Evolutionary conservation across 2,113 vertebrate genomes (phyloP), one percentile per base, ranked within the genome.

Genomic region (Alethe castanea): DNA sequence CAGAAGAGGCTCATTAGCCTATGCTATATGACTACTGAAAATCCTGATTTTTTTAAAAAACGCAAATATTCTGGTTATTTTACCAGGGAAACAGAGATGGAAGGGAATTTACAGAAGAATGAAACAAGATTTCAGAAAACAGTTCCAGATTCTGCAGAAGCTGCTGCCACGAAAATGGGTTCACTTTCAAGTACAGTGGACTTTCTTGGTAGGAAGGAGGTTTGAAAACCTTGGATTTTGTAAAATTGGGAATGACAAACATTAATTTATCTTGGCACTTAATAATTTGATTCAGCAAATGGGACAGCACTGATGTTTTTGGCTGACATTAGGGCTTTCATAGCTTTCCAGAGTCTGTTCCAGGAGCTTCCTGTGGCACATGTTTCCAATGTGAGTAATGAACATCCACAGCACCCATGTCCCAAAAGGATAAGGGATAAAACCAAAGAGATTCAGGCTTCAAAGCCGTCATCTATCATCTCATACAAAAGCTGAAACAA

Each of bases 351-450:
- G 79, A 90, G 74, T 19, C 88, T 1, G 9, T 92, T 97, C 95
- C 96, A 97, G 79, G 84, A 87, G 83, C 88, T 96, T 94, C 92
- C 94, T 97, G 93, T 96, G 95, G 80, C 73, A 94, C 97, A 96
- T 94, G 86, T 98, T 98, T 98, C 97, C 97, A 96, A 7, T 17
- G 26, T 98, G 98, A 97, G 91, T 98, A 98, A 98, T 97, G 94
- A 87, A 91, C 81, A 95, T 95, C 66, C 91, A 93, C 76, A 92
- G 94, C 96, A 96, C 94, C 96, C 95, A 84, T 94, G 94, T 96
- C 89, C 70, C 91, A 95, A 42, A 97, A 88, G 33, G n/a, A 91
- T 54, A 44, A 82, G 44, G 25, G 77, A 53, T 47, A 86, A 96
- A 97, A 71, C 60, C 80, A 83, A 90, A 72, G 25, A 87, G 56